Evolutionary conservation across 2,797 vertebrate species (phyloP).

Genomic region (Avahi laniger): DNA sequence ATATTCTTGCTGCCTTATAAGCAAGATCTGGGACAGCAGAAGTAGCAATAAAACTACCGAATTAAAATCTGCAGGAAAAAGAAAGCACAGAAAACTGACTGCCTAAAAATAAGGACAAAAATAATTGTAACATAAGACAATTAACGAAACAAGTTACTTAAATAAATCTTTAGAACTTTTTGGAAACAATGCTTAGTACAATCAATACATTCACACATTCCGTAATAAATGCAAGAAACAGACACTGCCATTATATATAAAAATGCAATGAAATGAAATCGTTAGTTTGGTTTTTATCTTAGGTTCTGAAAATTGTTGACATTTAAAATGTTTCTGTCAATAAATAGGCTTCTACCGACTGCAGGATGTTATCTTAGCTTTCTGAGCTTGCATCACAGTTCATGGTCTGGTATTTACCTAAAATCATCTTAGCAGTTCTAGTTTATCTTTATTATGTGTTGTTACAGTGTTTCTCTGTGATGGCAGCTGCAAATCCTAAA

Average conservation of each 20-base stretch:
- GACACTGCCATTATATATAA: neutral
- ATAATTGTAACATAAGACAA: neutral
- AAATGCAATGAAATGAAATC: neutral
- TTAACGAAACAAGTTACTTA: neutral
- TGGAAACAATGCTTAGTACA: neutral
- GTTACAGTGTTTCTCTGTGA: conserved; percentile 35
- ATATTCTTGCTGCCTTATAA: neutral
- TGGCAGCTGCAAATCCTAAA: neutral
- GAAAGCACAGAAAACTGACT: neutral
- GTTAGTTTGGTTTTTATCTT: conserved; percentile 14
- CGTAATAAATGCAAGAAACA: neutral
- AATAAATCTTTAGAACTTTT: neutral
- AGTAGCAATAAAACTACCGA: neutral
- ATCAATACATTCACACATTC: neutral
- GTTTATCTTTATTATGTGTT: conserved; percentile 38
- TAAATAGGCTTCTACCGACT: neutral
- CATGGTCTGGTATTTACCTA: conserved; percentile 61
- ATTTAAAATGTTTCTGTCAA: conserved; percentile 26
- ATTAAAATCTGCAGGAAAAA: neutral
- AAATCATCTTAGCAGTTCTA: conserved; percentile 47
- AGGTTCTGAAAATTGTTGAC: neutral
- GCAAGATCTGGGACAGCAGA: neutral
- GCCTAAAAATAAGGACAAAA: neutral
- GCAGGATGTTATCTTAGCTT: neutral
- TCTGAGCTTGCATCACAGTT: neutral